phyloP scores from a whole-genome alignment of 2,888 invertebrate genomes.

The Oscheius myriophilus region DNA sequence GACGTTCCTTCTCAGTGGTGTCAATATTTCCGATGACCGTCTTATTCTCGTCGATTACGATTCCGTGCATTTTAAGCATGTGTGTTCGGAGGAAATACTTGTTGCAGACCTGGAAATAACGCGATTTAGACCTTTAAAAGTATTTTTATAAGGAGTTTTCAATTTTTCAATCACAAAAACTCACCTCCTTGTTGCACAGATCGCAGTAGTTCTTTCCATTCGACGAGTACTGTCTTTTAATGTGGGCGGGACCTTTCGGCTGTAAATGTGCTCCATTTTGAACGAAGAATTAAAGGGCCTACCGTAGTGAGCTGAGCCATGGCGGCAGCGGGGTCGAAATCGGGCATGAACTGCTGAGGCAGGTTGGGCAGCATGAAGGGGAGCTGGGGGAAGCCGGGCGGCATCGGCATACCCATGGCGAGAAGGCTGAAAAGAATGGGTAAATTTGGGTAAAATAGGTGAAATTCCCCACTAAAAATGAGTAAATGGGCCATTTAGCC shows the following conservation, averaged over 20 bases:
- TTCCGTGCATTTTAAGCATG: conserved; percentile 79
- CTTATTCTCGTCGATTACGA: conserved; percentile 72
- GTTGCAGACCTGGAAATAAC: conserved; percentile 85
- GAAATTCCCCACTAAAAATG: conserved; percentile 31
- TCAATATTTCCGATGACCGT: conserved; percentile 70
- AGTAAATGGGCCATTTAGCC: too few relatives aligned
- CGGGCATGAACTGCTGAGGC: conserved; percentile 24
- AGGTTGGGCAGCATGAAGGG: conserved; percentile 14
- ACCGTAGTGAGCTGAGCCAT: conserved; percentile 30
- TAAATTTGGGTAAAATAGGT: conserved; percentile 16
- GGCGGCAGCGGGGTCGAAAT: conserved; percentile 26
- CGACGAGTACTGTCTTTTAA: conserved; percentile 66
- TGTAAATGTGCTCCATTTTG: background rate
- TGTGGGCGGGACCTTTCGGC: conserved; percentile 27
- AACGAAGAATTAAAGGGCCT: background rate
- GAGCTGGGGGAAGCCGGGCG: conserved; percentile 5
- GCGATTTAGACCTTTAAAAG: background rate
- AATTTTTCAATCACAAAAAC: background rate
- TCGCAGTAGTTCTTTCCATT: conserved; percentile 71
- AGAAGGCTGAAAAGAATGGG: conserved; percentile 4
- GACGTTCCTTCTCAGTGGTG: conserved; percentile 66
- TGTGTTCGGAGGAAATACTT: conserved; percentile 99
- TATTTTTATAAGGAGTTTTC: too few relatives aligned
- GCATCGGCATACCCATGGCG: conserved; percentile 23
- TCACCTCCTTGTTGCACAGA: conserved; percentile 70